phyloP scores from a whole-genome alignment of 2,888 invertebrate genomes.

The Actias luna region DNA sequence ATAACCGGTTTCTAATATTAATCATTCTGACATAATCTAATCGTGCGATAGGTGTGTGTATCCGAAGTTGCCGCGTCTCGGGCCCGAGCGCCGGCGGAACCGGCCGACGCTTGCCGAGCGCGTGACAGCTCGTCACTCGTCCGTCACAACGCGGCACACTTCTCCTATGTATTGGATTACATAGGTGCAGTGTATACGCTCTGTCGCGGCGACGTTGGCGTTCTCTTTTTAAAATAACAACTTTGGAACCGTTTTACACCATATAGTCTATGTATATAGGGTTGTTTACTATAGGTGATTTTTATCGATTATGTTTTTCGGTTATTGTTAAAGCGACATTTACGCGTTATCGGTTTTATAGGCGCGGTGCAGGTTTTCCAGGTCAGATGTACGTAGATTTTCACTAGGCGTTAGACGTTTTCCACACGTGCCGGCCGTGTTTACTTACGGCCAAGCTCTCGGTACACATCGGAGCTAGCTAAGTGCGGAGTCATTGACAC shows the following conservation, averaged over 20 bases:
- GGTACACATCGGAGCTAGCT: constrained; percentile 29
- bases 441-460: constrained; percentile 55
- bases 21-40: constrained; percentile 68
- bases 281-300: neutral
- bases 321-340: constrained; percentile 32
- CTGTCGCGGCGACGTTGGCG: constrained; percentile 62
- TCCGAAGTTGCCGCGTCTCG: constrained; percentile 20
- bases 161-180: constrained; percentile 64
- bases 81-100: constrained; percentile 45
- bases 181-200: constrained; percentile 64
- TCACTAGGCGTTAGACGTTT: constrained; percentile 48
- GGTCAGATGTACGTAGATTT: constrained; percentile 37
- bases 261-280: neutral
- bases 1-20: constrained; percentile 62
- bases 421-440: constrained; percentile 68
- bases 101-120: constrained; percentile 59
- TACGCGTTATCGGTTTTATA: constrained; percentile 26
- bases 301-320: constrained; percentile 2
- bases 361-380: constrained; percentile 49
- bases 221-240: constrained; percentile 56
- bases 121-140: constrained; percentile 75
- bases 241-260: constrained; percentile 38
- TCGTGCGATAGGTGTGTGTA: constrained; percentile 47
- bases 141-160: constrained; percentile 68
- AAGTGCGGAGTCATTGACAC: constrained; percentile 73